Percentiles rank a stretch among this genome's conserved stretches.
Conservation (phyloP, 1,140 invertebrate species). For the Solenopsis invicta region DNA sequence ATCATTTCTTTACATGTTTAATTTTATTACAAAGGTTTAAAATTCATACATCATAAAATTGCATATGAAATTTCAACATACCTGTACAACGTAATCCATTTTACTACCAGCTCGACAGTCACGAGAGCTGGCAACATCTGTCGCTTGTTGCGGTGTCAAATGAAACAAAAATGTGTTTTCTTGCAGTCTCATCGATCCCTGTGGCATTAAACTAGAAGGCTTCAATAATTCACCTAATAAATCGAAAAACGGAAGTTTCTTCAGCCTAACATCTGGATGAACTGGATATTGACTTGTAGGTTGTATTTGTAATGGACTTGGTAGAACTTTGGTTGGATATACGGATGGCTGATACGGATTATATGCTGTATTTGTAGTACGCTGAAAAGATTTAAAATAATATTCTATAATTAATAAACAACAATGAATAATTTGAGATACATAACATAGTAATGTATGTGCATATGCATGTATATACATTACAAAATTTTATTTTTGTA, state of each 20-base stretch:
- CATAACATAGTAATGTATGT: not conserved
- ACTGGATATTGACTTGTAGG: slow-evolving; percentile 89
- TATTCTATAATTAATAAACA: slow-evolving; percentile 9
- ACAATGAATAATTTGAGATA: not conserved
- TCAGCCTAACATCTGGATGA: slow-evolving; percentile 96
- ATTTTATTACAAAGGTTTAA: slow-evolving; percentile 62
- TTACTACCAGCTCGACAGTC: slow-evolving; percentile 91
- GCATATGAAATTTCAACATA: slow-evolving; percentile 78
- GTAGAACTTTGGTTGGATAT: slow-evolving; percentile 81
- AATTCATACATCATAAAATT: not conserved
- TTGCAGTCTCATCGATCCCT: slow-evolving; percentile 92
- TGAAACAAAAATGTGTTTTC: slow-evolving; percentile 96
- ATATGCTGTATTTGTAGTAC: slow-evolving; percentile 79
- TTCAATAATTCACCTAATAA: slow-evolving; percentile 95
- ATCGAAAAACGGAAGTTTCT: slow-evolving; percentile 97
- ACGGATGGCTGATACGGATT: slow-evolving; percentile 74
- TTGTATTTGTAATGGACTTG: slow-evolving; percentile 81
- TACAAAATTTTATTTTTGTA: no score
- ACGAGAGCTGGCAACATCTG: slow-evolving; percentile 93
- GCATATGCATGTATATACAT: no score
- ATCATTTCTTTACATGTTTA: not conserved
- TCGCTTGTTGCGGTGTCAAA: slow-evolving; percentile 96
- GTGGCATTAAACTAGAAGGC: slow-evolving; percentile 94
- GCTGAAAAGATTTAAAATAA: slow-evolving; percentile 55
- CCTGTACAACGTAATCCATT: slow-evolving; percentile 93